Evolutionary conservation across 2,888 invertebrate genomes (phyloP).

Genomic region (Noctua fimbriata): DNA sequence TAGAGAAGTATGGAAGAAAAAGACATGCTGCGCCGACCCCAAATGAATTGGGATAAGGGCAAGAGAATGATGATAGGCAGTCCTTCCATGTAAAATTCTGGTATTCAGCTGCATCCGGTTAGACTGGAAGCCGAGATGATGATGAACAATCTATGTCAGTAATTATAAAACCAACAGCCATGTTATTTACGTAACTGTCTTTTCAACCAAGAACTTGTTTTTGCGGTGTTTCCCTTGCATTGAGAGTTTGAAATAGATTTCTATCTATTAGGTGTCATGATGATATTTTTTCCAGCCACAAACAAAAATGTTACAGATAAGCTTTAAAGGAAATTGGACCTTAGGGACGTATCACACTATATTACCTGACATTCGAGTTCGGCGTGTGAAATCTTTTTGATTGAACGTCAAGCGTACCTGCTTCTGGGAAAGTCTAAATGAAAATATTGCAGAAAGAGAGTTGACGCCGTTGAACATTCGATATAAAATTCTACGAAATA

Average conservation of each 20-base stretch:
- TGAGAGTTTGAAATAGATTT: slow-evolving; percentile 15
- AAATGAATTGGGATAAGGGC: no score
- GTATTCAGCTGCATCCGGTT: no score
- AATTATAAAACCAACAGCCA: no score
- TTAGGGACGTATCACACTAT: neutral
- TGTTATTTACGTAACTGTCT: no score
- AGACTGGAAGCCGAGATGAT: no score
- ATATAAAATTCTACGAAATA: neutral
- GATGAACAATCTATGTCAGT: no score
- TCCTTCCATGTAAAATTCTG: no score
- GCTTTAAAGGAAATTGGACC: slow-evolving; percentile 37
- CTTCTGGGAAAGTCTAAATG: neutral
- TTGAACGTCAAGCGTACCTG: neutral
- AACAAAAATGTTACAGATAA: slow-evolving; percentile 14
- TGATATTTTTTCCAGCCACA: slow-evolving; percentile 7
- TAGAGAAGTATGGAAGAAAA: no score
- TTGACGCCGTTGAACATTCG: neutral
- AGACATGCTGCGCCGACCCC: no score
- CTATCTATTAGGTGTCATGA: neutral
- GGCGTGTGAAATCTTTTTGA: slow-evolving; percentile 4
- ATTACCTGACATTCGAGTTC: neutral
- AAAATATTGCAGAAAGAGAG: neutral
- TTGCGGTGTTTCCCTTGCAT: neutral
- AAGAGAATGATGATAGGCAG: no score
- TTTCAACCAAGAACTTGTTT: neutral